Evolutionary conservation across 2,888 invertebrate species (phyloP).

Genomic region (Notodonta ziczac): DNA sequence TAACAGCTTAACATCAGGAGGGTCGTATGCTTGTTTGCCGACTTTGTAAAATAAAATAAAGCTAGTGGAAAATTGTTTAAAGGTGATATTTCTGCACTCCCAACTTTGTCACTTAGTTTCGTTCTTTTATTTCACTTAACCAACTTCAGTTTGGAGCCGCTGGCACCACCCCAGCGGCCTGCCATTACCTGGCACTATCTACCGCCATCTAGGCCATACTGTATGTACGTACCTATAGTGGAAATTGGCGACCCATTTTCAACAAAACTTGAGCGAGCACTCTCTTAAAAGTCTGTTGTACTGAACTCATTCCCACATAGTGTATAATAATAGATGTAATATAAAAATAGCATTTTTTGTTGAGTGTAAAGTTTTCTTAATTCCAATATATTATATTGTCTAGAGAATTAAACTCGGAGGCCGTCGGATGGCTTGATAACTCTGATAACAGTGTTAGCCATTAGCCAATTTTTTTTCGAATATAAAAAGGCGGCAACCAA

Average conservation of each 20-base stretch:
- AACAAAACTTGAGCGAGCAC: background rate
- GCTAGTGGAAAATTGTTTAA: background rate
- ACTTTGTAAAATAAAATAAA: background rate
- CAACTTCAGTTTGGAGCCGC: slow-evolving; percentile 3
- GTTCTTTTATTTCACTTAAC: slow-evolving; percentile 6
- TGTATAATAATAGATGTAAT: too few species aligned
- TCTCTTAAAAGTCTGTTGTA: background rate
- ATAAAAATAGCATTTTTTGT: too few species aligned
- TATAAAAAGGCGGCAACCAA: too few species aligned
- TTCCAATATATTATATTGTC: too few species aligned
- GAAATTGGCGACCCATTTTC: slow-evolving; percentile 2
- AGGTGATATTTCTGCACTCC: slow-evolving; percentile 2
- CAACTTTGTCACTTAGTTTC: slow-evolving; percentile 4
- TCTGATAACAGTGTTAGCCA: too few species aligned
- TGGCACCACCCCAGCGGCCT: slow-evolving; percentile 1
- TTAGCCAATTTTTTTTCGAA: too few species aligned
- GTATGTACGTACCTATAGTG: background rate
- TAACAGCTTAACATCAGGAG: too few species aligned
- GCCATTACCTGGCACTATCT: slow-evolving; percentile 6
- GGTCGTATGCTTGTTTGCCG: too few species aligned
- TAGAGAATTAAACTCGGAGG: too few species aligned
- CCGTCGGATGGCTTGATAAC: too few species aligned
- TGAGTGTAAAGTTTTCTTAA: too few species aligned
- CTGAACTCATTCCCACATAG: background rate
- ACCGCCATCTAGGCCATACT: background rate